Evolutionary conservation across 2,888 invertebrate genomes (phyloP), one percentile per base, ranked within the genome.

Genomic region (Ormyrus rosae): DNA sequence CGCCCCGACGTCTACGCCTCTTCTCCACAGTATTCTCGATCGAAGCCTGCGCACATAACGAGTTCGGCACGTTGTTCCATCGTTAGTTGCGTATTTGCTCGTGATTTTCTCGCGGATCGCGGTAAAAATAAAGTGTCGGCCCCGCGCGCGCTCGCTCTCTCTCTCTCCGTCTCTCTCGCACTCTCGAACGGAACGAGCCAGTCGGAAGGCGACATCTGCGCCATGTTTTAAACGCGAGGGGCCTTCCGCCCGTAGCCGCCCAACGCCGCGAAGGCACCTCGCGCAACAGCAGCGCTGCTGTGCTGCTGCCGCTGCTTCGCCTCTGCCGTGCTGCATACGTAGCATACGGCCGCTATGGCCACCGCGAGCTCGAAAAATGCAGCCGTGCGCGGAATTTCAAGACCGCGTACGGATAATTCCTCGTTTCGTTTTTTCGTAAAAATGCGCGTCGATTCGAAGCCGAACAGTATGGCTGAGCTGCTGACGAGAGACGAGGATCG

Each of bases 181-280:
- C 34, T 34, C 34, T 34, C 34, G 34, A 34, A 34, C 34, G 34
- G 34, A 34, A 3, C 34, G 34, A 34, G 34, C 34, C 55, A n/a
- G 11, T 55, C 55, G 11, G 11, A 55, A n/a, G 69, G 56, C 56
- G 58, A 34, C 78, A 78, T 78, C 78, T 73, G 78, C 78, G 78
- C 78, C 78, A 78, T 78, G 78, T 78, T 78, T 72, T 67, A 67
- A 34, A 63, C 34, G 51, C 56, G 46, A 61, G 75, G 67, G 58
- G 50, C 50, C 64, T 73, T 56, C 56, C 69, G 45, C 51, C 10
- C 65, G 51, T 19, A 45, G 50, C 10, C 8, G 3, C 5, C 68
- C 45, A 51, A 19, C 53, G 56, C 50, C 1, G 19, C 34, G 48
- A n/a, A 56, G 56, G 9, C 65, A 51, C 65, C 13, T 46, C 56